Conservation (phyloP, 1,140 invertebrate genomes). For the Bombyx mandarina region DNA sequence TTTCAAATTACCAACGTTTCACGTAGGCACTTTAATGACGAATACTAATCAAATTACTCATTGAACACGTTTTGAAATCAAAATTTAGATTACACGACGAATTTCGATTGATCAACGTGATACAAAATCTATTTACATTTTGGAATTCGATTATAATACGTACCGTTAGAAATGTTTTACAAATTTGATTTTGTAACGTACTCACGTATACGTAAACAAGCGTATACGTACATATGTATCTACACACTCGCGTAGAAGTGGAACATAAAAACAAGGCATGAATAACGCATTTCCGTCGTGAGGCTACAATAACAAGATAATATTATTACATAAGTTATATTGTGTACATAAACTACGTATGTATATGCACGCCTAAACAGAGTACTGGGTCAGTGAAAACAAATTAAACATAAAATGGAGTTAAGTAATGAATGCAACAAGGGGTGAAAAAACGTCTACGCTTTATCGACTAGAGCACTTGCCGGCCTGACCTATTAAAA, state of each 20-base stretch:
- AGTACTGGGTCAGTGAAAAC: slow-evolving; percentile 25
- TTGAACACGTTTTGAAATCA: too few species aligned
- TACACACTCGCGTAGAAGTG: not conserved
- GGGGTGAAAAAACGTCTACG: slow-evolving; percentile 34
- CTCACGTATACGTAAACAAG: not conserved
- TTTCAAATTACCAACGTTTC: too few species aligned
- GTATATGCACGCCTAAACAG: not conserved
- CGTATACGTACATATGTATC: not conserved
- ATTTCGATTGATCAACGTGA: too few species aligned
- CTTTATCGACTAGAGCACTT: slow-evolving; percentile 37
- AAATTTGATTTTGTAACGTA: not conserved
- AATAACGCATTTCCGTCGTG: slow-evolving; percentile 16
- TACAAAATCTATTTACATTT: too few species aligned
- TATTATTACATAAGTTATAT: slow-evolving; percentile 10
- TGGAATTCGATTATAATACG: too few species aligned
- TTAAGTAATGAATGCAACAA: slow-evolving; percentile 23
- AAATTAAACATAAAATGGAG: slow-evolving; percentile 25
- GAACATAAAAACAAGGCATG: slow-evolving; percentile 3
- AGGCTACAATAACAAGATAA: slow-evolving; percentile 15
- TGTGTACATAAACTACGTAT: too few species aligned
- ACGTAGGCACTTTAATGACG: too few species aligned
- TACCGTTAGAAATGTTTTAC: too few species aligned
- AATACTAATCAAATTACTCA: too few species aligned
- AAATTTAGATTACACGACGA: too few species aligned
- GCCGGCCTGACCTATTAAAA: slow-evolving; percentile 41